Evolutionary conservation across 2,113 vertebrate genomes (phyloP).

Genomic region (Microcebus ravelobensis): DNA sequence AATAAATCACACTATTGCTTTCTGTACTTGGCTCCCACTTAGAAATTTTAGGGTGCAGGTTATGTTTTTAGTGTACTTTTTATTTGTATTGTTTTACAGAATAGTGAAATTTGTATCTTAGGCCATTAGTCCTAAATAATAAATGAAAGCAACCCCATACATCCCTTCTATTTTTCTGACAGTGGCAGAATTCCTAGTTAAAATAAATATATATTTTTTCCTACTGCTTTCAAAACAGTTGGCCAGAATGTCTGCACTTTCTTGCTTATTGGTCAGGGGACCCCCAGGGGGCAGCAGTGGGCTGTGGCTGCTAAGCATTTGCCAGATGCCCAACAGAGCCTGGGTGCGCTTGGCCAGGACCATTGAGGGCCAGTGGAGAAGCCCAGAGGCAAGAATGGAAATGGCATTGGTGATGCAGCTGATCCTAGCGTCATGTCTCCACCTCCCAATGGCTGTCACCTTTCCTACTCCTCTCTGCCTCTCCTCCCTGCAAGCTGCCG

Average conservation of each 20-base stretch:
- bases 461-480: neutral
- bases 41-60: neutral
- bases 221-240: neutral
- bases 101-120: neutral
- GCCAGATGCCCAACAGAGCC: neutral
- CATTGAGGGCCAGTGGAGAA: neutral
- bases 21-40: neutral
- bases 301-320: neutral
- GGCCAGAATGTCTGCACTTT: neutral
- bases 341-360: neutral
- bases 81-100: neutral
- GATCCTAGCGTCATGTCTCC: neutral
- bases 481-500: rapidly evolving
- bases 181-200: neutral
- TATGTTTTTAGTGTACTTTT: neutral
- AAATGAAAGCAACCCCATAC: neutral
- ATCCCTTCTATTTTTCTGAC: neutral
- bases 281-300: neutral
- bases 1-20: neutral
- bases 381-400: neutral
- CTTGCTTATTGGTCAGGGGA: neutral
- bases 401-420: too few relatives aligned
- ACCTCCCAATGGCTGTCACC: neutral
- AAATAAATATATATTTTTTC: neutral
- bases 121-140: neutral